Evolutionary conservation across 2,888 invertebrate species (phyloP).

Genomic region (Spicauda simplicius): DNA sequence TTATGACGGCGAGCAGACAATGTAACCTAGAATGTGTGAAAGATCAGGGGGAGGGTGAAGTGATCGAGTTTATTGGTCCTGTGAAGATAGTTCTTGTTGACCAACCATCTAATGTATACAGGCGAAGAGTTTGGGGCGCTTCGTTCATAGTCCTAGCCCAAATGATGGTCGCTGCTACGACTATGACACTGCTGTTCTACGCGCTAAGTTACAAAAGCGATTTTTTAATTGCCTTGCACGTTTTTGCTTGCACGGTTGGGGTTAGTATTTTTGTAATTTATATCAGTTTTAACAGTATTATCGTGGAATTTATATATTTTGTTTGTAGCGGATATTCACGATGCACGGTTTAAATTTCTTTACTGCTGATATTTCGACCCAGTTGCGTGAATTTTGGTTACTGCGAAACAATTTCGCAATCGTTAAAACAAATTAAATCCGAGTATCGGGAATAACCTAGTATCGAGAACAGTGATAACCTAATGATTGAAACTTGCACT

Average conservation of each 20-base stretch:
- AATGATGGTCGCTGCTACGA: slow-evolving; percentile 54
- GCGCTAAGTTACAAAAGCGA: slow-evolving; percentile 45
- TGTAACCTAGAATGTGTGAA: slow-evolving; percentile 59
- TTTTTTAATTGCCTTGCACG: slow-evolving; percentile 49
- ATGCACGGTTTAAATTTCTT: too few relatives aligned
- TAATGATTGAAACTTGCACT: too few relatives aligned
- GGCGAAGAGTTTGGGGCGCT: slow-evolving; percentile 47
- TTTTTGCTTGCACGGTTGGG: slow-evolving; percentile 59
- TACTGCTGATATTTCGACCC: too few relatives aligned
- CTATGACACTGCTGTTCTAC: slow-evolving; percentile 51
- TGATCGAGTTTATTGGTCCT: slow-evolving; percentile 60
- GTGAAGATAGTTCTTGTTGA: slow-evolving; percentile 67
- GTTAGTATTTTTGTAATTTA: slow-evolving; percentile 49
- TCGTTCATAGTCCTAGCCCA: slow-evolving; percentile 52
- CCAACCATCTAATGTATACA: slow-evolving; percentile 48
- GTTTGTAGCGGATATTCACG: too few relatives aligned
- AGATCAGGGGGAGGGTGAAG: slow-evolving; percentile 39
- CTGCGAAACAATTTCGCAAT: too few relatives aligned
- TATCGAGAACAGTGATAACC: too few relatives aligned
- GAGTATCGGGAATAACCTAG: too few relatives aligned
- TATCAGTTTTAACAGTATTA: too few relatives aligned
- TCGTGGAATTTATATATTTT: too few relatives aligned
- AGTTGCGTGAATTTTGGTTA: too few relatives aligned
- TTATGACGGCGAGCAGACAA: slow-evolving; percentile 36
- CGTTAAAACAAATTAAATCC: too few relatives aligned